A percentile compares a stretch with the other conserved stretches of the same genome.
Conservation (phyloP, 2,113 vertebrate species). For the Noctilio leporinus region DNA sequence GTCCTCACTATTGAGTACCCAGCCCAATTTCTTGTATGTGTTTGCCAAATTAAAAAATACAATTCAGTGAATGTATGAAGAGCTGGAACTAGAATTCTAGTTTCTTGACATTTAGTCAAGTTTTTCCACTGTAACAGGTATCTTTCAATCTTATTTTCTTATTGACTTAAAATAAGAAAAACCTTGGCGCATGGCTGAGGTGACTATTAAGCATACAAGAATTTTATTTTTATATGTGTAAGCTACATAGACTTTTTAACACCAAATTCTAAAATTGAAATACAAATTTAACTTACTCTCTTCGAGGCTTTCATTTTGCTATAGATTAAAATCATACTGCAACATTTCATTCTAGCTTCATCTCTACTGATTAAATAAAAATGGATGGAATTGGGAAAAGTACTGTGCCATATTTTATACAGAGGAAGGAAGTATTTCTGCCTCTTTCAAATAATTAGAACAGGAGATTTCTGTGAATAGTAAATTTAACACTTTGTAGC, state of each 20-base stretch:
- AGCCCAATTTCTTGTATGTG: not conserved
- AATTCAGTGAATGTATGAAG: not conserved
- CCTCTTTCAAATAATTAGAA: not conserved
- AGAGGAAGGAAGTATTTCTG: not conserved
- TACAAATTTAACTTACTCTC: not conserved
- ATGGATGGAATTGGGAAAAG: not conserved
- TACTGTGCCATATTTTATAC: not conserved
- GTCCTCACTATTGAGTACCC: not conserved
- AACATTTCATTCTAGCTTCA: not conserved
- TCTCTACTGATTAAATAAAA: not conserved
- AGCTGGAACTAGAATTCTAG: not conserved
- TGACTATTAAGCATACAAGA: not conserved
- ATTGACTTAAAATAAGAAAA: not conserved
- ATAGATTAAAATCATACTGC: not conserved
- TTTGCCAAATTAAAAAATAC: not conserved
- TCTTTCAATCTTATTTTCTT: not conserved
- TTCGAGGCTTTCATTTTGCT: not conserved
- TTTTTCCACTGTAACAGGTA: not conserved
- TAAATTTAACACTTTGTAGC: not conserved
- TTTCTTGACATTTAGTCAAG: not conserved
- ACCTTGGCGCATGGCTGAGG: not conserved
- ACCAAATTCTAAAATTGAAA: not conserved
- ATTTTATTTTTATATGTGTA: not conserved
- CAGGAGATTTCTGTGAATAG: not conserved
- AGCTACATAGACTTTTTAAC: not conserved